A percentile compares a stretch with the other conserved stretches of the same genome.
These are phyloP conservation scores for Himalopsyche phryganea DNA, from an alignment of 1,140 invertebrate genomes.

Conservation along the genomic window DNA sequence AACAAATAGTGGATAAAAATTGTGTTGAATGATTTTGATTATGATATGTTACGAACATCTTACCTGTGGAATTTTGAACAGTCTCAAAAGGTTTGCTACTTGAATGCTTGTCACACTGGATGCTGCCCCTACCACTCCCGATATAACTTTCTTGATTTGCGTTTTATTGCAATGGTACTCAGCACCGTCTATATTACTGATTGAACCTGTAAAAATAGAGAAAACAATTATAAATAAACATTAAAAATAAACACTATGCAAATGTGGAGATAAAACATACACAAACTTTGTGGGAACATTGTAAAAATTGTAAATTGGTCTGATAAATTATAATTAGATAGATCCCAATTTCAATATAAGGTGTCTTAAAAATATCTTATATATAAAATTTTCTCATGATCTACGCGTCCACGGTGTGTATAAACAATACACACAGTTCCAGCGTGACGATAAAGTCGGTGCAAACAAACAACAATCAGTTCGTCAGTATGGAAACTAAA, in stretches of 20 bases:
- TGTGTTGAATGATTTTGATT: too few species aligned
- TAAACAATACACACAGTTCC: too few species aligned
- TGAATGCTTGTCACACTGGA: constrained; percentile 94
- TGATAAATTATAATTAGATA: too few species aligned
- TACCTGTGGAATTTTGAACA: constrained; percentile 95
- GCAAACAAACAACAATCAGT: too few species aligned
- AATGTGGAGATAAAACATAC: not conserved
- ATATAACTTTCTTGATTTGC: constrained; percentile 82
- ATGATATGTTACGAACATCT: constrained; percentile 34
- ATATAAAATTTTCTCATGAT: too few species aligned
- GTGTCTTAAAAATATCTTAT: too few species aligned
- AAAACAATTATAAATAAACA: constrained; percentile 1
- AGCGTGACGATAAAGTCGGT: too few species aligned
- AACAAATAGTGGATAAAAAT: too few species aligned
- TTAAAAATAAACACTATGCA: not conserved
- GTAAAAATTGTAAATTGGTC: not conserved
- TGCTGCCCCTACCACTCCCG: constrained; percentile 92
- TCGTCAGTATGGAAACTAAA: too few species aligned
- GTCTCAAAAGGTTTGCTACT: constrained; percentile 88
- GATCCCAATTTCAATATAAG: too few species aligned
- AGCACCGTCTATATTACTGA: constrained; percentile 90
- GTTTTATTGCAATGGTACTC: constrained; percentile 86
- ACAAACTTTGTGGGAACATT: not conserved
- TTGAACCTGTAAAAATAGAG: constrained; percentile 68
- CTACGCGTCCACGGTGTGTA: too few species aligned